A percentile compares a stretch with the other conserved stretches of the same genome.
These are phyloP conservation scores for Asbolus verrucosus DNA, from an alignment of 1,140 invertebrate genomes.

Conservation along the genomic window DNA sequence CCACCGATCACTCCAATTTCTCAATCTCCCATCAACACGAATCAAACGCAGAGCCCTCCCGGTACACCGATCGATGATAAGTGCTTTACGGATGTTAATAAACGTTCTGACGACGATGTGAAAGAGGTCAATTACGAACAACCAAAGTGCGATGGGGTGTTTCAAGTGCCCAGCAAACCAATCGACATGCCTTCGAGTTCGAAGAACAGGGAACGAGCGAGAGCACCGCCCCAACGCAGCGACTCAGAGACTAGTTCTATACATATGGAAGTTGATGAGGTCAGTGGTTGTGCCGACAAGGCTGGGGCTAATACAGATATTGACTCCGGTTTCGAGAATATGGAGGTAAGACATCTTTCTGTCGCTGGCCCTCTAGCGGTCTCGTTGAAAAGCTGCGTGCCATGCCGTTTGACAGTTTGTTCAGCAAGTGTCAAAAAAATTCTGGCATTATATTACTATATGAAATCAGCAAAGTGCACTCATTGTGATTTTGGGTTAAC, in stretches of 20 bases:
- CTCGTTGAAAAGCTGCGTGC: no score
- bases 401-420: no score
- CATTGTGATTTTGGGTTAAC: no score
- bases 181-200: constrained; percentile 60
- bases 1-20: constrained; percentile 62
- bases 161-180: constrained; percentile 61
- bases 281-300: constrained; percentile 65
- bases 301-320: constrained; percentile 71
- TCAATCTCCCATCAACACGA: constrained; percentile 57
- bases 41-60: constrained; percentile 61
- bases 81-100: constrained; percentile 30
- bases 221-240: constrained; percentile 57
- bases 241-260: constrained; percentile 64
- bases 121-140: constrained; percentile 36
- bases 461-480: no score
- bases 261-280: constrained; percentile 73
- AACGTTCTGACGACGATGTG: neutral
- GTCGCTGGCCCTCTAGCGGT: no score
- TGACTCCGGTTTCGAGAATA: constrained; percentile 81
- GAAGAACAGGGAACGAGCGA: constrained; percentile 47
- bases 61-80: constrained; percentile 50
- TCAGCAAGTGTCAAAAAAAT: no score
- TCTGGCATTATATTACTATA: no score
- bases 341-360: constrained; percentile 72
- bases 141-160: constrained; percentile 52